A percentile compares a stretch with the other conserved stretches of the same genome.
Evolutionary conservation across 2,888 invertebrate genomes (phyloP).

Genomic region (Oxytorus armatus): DNA sequence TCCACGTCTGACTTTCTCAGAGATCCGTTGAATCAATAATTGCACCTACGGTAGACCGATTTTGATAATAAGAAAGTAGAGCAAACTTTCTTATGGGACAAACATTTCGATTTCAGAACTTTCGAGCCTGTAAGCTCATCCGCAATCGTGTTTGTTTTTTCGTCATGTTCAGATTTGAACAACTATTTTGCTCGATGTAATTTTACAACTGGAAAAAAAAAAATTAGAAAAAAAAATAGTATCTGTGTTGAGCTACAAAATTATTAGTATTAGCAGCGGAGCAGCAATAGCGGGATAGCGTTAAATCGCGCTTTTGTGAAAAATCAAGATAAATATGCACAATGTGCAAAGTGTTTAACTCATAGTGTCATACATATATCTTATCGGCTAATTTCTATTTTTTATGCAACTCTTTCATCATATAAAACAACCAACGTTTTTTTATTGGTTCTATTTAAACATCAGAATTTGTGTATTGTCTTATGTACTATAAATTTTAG

Average conservation of each 20-base stretch:
- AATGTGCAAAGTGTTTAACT: slow-evolving; percentile 30
- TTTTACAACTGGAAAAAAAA: slow-evolving; percentile 7
- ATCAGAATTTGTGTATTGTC: slow-evolving; percentile 72
- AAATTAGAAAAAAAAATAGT: slow-evolving; percentile 19
- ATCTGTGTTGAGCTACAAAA: slow-evolving; percentile 17
- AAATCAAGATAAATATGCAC: slow-evolving; percentile 23
- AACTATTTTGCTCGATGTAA: slow-evolving; percentile 19
- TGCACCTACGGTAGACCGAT: slow-evolving; percentile 51
- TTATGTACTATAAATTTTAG: slow-evolving; percentile 73
- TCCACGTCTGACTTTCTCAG: slow-evolving; percentile 14
- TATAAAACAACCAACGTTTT: slow-evolving; percentile 67
- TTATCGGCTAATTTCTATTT: slow-evolving; percentile 22
- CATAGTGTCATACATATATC: slow-evolving; percentile 32
- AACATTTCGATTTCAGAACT: slow-evolving; percentile 12
- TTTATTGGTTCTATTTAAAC: slow-evolving; percentile 39
- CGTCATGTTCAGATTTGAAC: slow-evolving; percentile 18
- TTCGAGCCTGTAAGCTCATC: slow-evolving; percentile 5
- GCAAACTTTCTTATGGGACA: slow-evolving; percentile 13
- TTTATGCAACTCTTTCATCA: slow-evolving; percentile 47
- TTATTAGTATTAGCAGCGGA: slow-evolving; percentile 15
- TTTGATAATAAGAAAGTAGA: neutral
- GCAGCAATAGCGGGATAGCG: neutral
- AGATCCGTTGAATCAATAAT: slow-evolving; percentile 47
- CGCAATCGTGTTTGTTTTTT: slow-evolving; percentile 5
- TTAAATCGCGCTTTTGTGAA: slow-evolving; percentile 43